These are phyloP conservation scores for Lampris incognitus DNA, from an alignment of 2,113 vertebrate genomes.

Conservation along the genomic window DNA sequence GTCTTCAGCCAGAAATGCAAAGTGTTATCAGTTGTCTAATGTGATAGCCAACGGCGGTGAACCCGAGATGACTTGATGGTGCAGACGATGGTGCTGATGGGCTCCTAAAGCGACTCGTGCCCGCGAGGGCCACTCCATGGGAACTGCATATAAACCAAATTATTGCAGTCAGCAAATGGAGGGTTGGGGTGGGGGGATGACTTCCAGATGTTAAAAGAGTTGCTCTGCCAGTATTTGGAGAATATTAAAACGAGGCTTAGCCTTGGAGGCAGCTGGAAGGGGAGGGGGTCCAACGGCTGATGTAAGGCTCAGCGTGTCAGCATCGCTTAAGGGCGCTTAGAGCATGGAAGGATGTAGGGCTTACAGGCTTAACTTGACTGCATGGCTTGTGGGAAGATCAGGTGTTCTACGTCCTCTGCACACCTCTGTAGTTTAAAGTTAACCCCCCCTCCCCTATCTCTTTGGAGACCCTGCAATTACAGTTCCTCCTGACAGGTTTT, in stretches of 20 bases:
- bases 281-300: conserved; percentile 48
- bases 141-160: conserved; percentile 77
- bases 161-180: conserved; percentile 76
- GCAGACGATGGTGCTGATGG: conserved; percentile 51
- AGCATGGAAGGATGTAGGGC: conserved; percentile 25
- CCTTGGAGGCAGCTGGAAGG: conserved; percentile 24
- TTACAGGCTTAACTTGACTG: background rate
- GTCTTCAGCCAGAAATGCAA: background rate
- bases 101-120: conserved; percentile 46
- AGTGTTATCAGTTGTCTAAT: conserved; percentile 25
- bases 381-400: conserved; percentile 1
- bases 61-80: conserved; percentile 11
- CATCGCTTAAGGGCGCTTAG: conserved; percentile 2
- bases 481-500: conserved; percentile 41
- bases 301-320: conserved; percentile 49
- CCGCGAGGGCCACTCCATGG: conserved; percentile 62
- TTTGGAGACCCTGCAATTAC: conserved; percentile 52
- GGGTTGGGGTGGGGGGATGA: conserved; percentile 62
- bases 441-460: conserved; percentile 52
- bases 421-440: conserved; percentile 51
- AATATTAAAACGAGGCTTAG: conserved; percentile 63
- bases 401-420: conserved; percentile 4
- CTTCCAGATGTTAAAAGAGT: conserved; percentile 82
- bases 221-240: conserved; percentile 72
- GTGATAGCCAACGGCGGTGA: conserved; percentile 17